Evolutionary conservation across 2,888 invertebrate genomes (phyloP), one percentile per base, ranked within the genome.

Genomic region (Omphaloscelis lunosa): DNA sequence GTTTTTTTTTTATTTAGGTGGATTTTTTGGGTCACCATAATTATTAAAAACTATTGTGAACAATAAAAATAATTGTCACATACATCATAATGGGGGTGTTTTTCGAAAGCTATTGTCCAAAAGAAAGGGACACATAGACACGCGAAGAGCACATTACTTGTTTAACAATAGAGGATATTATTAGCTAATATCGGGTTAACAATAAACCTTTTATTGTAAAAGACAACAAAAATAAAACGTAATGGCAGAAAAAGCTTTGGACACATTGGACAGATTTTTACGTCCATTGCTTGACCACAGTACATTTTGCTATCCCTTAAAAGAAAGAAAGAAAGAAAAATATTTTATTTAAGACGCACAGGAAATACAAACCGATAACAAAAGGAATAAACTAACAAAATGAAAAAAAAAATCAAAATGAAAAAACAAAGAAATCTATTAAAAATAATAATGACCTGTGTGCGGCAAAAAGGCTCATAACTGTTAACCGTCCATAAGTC

Each of bases 141-240:
- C 88, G 88, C 88, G 72, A 88, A 67, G 58, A 71, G 53, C 58
- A 79, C 89, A 88, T 88, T 88, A 88, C 41, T 56, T 41, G 56
- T 71, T 34, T 63, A 73, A 78, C 75, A 80, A 82, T 72, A 84
- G 79, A 72, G 51, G 27, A 27, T 69, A 70, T 66, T 86, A 82
- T 77, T 79, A 68, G 70, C 53, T 76, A 75, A 73, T 79, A 79
- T 77, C 67, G 9, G 53, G 39, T 39, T 67, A 61, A 67, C 72
- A 83, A 80, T 80, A 56, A 71, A 63, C 34, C 71, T 17, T 75
- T 80, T 67, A 73, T 77, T 29, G 41, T 70, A 58, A 70, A 74
- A 51, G 29, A 81, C n/a, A 68, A 48, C 11, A 62, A 73, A 61
- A 48, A 74, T 34, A 75, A 53, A n/a, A 59, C 8, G 1, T 51